Percentiles rank a stretch among this genome's conserved stretches.
phyloP scores from a whole-genome alignment of 2,797 vertebrate species.

The Spondyliosoma cantharus region DNA sequence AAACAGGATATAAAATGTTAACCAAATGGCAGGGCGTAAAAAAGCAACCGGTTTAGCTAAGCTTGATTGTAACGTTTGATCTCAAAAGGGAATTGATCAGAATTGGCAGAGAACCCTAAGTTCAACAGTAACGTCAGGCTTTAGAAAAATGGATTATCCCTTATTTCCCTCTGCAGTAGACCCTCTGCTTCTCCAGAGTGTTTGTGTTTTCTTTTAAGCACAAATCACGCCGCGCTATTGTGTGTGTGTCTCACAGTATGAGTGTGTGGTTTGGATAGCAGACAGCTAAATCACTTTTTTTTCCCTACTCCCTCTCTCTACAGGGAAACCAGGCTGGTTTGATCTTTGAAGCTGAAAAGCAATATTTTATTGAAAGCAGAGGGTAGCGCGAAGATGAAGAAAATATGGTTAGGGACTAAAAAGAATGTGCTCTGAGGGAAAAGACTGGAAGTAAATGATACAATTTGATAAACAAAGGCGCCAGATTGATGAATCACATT shows the following conservation, averaged over 20 bases:
- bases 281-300: conserved; percentile 56
- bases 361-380: conserved; percentile 72
- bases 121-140: conserved; percentile 50
- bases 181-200: conserved; percentile 56
- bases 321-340: conserved; percentile 57
- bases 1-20: conserved; percentile 35
- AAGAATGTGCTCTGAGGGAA: conserved; percentile 47
- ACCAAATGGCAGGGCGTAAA: conserved; percentile 23
- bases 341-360: conserved; percentile 69
- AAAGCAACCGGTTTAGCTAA: conserved; percentile 26
- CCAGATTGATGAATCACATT: conserved; percentile 29
- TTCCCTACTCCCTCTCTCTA: conserved; percentile 35
- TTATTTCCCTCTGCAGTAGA: conserved; percentile 55
- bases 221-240: conserved; percentile 43
- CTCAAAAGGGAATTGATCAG: conserved; percentile 61
- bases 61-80: conserved; percentile 37
- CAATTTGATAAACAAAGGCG: conserved; percentile 56
- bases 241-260: conserved; percentile 37
- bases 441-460: conserved; percentile 52
- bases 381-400: conserved; percentile 51
- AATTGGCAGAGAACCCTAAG: conserved; percentile 45
- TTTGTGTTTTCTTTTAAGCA: conserved; percentile 59
- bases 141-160: conserved; percentile 62
- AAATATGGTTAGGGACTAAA: conserved; percentile 54
- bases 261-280: conserved; percentile 35